phyloP scores from a whole-genome alignment of 92 coral and sea anemone genomes.

The Zoanthus solanderi region DNA sequence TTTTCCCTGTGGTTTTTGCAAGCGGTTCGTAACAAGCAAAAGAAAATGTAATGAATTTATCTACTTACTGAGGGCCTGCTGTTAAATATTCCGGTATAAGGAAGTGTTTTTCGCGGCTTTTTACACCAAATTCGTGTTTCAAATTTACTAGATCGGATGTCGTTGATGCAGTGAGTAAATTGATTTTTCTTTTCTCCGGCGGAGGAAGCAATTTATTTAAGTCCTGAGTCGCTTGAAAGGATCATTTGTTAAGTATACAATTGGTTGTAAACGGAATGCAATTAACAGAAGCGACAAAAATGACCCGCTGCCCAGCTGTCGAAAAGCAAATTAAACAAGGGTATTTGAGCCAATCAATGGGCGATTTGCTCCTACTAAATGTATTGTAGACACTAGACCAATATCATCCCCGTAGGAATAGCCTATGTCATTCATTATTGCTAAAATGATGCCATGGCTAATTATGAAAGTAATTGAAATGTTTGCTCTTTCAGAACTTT shows the following conservation, averaged over 20 bases:
- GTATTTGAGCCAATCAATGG: conserved; percentile 66
- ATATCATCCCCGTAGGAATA: conserved; percentile 82
- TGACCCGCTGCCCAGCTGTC: conserved; percentile 87
- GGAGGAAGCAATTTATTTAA: conserved; percentile 84
- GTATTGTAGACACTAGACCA: conserved; percentile 67
- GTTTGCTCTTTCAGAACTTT: conserved; percentile 74
- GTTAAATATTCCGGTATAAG: conserved; percentile 58
- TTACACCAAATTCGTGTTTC: conserved; percentile 38
- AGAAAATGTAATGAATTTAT: conserved; percentile 59
- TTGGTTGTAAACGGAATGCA: conserved; percentile 94
- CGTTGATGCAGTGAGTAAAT: conserved; percentile 55
- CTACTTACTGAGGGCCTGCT: conserved; percentile 65
- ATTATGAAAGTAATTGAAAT: conserved; percentile 86
- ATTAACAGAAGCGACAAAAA: conserved; percentile 86
- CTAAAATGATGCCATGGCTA: conserved; percentile 76
- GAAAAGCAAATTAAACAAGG: conserved; percentile 81
- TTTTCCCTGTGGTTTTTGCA: conserved; percentile 69
- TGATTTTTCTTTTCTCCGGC: conserved; percentile 67
- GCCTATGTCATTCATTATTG: conserved; percentile 75
- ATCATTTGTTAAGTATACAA: conserved; percentile 83
- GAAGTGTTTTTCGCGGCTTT: conserved; percentile 49
- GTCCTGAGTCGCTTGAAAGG: conserved; percentile 87
- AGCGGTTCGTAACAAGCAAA: conserved; percentile 62
- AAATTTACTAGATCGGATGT: conserved; percentile 58
- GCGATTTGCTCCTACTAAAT: conserved; percentile 62